Base-by-base conservation (phyloP, 2,888 invertebrate genomes). In the Acleris emargana region DNA sequence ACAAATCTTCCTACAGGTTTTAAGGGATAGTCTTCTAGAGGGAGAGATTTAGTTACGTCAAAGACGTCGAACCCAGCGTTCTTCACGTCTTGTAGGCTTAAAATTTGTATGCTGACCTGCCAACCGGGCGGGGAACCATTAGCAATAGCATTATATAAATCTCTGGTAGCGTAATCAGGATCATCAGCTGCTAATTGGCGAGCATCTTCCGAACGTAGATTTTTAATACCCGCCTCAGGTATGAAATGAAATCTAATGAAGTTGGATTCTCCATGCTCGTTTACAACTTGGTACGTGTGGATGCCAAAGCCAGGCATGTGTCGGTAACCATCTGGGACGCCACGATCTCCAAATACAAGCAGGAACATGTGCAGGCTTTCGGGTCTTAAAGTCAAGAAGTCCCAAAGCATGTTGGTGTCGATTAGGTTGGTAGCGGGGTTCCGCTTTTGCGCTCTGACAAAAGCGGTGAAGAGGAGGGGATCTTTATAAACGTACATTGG, bases 241-340 rank as follows among this genome's bases (percentile, higher is more conserved):
- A 96, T 96, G 78, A 95, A 96, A 82, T 97, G 97, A 89, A 98
- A 98, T 93, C 98, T 97, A 72, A 96, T 95, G 79, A 96, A 98
- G 67, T 95, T 89, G 4, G 93, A 87, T 55, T 95, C 94, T 0
- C 95, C 94, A 7, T 94, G 84, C 7, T 89, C 92, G 83, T 98
- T 98, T 16, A 97, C 94, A 68, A 98, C 86, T 84, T 97, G 97
- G 83, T 96, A 98, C 0, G 98, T 97, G 81, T 98, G 98, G 0
- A 97, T 96, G 5, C 97, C 97, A 76, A 97, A 98, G 25, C 98
- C 98, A 76, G 98, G 96, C 98, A 98, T 98, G 82, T 96, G 95
- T 22, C 97, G 94, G 84, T 95, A 95, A 7, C 98, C 98, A 80
- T 98, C 96, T 0, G 98, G 98, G 67, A 96, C 96, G 13, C 98